Evolutionary conservation across 2,113 vertebrate genomes (phyloP).

Genomic region (Rana temporaria): DNA sequence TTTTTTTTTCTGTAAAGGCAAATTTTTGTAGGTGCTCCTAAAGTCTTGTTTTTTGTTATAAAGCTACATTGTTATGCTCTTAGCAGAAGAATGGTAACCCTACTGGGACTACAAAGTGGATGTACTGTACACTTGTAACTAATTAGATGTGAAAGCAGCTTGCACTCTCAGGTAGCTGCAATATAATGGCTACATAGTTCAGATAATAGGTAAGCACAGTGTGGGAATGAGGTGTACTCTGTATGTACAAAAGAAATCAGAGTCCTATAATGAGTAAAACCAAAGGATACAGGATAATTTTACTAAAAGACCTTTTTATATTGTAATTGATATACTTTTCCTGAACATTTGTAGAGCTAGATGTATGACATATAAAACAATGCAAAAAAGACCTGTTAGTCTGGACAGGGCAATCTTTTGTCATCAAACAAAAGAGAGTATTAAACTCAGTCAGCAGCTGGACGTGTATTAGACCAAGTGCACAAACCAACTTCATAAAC

Average conservation of each 20-base stretch:
- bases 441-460: too few relatives aligned
- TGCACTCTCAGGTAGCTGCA: constrained; percentile 13
- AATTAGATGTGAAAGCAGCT: constrained; percentile 40
- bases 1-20: too few relatives aligned
- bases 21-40: not conserved
- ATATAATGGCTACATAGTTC: constrained; percentile 15
- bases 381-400: not conserved
- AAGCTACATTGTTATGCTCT: not conserved
- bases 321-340: not conserved
- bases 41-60: not conserved
- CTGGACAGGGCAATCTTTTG: too few relatives aligned
- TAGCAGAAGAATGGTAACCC: not conserved
- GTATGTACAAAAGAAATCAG: constrained; percentile 12
- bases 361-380: not conserved
- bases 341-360: not conserved
- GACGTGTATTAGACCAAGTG: too few relatives aligned
- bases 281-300: not conserved
- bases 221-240: constrained; percentile 36
- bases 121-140: constrained; percentile 16
- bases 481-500: too few relatives aligned
- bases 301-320: constrained; percentile 3
- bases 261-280: not conserved
- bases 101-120: constrained; percentile 24
- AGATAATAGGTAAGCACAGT: constrained; percentile 17
- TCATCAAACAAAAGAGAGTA: too few relatives aligned